Evolutionary conservation across 2,888 invertebrate species (phyloP), one percentile per base, ranked within the genome.

Genomic region (Caenorhabditis drosophilae): DNA sequence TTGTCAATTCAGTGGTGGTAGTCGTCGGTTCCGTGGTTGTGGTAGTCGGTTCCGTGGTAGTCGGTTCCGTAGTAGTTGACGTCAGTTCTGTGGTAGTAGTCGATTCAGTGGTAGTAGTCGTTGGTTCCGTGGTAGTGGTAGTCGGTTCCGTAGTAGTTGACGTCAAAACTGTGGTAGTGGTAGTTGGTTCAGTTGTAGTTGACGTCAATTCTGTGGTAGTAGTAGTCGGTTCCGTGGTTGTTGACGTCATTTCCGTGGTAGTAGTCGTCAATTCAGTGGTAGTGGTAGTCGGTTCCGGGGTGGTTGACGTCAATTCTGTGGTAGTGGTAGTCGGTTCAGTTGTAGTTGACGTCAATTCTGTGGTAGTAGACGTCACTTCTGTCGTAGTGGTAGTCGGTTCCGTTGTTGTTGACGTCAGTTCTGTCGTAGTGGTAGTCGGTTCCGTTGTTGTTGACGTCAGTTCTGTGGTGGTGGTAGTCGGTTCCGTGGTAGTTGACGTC

Each of bases 141-240:
- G 51, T 42, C 1, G 51, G n/a, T 4, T 20, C 42, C 2, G 42
- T 44, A 7, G 51, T 51, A 1, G 51, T 42, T 9, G 42, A n/a
- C 2, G 42, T 42, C 11, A 44, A 12, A 2, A 38, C 38, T 6
- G 31, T 27, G 1, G 42, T 31, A 3, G 34, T 27, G 3, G 38
- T 31, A 1, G 48, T 48, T 11, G 55, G 23, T 1, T 41, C 46
- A 9, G 49, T 49, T 6, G 36, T 31, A n/a, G 36, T 38, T 25
- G 49, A 31, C 1, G 49, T 31, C 15, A 11, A 1, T 4, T 16
- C 44, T 12, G 53, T 53, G 11, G 51, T 51, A 25, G 51, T 51
- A 7, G 45, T 53, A 7, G 59, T 59, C 18, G 35, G 16, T 16
- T 38, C 42, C 2, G 54, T 54, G 18, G 54, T 60, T 16, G 48